Percentiles rank a stretch among this genome's conserved stretches.
These are phyloP conservation scores for Notodonta dromedarius DNA, from an alignment of 2,888 invertebrate genomes.

Conservation along the genomic window DNA sequence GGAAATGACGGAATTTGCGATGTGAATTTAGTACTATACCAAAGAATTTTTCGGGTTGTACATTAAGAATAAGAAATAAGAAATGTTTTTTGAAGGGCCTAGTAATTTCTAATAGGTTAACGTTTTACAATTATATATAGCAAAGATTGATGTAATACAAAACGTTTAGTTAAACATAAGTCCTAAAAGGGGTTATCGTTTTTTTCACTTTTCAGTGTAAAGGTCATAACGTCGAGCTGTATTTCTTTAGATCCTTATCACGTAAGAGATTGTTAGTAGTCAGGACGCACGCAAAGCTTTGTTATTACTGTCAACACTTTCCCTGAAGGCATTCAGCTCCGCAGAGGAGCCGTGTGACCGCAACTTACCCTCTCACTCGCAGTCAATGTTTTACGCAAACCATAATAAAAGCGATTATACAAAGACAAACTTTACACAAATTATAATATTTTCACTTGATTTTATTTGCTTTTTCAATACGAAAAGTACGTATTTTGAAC, in stretches of 20 bases:
- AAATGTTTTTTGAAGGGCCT: too few species aligned
- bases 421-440: conserved; percentile 15
- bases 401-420: conserved; percentile 24
- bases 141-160: too few species aligned
- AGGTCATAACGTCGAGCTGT: conserved; percentile 8
- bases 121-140: too few species aligned
- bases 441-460: too few species aligned
- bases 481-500: too few species aligned
- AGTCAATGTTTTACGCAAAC: conserved; percentile 38
- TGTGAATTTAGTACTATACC: conserved; percentile 11
- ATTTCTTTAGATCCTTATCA: conserved; percentile 8
- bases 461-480: too few species aligned
- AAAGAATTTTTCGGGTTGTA: too few species aligned
- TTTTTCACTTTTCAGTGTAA: conserved; percentile 4
- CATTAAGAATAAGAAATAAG: too few species aligned
- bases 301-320: conserved; percentile 41
- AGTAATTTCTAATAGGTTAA: too few species aligned
- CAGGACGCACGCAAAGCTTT: conserved; percentile 24
- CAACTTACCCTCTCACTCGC: conserved; percentile 36
- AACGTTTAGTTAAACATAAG: too few species aligned
- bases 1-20: conserved; percentile 32
- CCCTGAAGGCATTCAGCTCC: conserved; percentile 40
- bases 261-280: conserved; percentile 19
- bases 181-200: too few species aligned
- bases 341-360: conserved; percentile 39